Conservation (phyloP, 2,797 vertebrate species). For the Liparis tanakae region DNA sequence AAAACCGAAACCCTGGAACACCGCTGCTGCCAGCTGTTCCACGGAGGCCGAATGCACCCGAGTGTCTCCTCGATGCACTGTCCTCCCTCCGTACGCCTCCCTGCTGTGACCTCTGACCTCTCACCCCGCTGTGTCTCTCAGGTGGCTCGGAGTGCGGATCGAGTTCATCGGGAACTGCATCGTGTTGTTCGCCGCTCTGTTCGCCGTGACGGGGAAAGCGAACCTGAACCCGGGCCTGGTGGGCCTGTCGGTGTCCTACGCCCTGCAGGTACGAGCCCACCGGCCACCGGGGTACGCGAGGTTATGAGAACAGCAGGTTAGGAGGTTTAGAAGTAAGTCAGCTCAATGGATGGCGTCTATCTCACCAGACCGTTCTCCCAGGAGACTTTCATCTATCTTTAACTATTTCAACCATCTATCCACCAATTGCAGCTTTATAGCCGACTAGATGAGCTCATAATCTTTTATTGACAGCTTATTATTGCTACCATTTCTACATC, state of each 20-base stretch:
- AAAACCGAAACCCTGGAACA: conserved; percentile 49
- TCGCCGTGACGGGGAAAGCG: conserved; percentile 88
- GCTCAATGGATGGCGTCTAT: not conserved
- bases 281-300: accelerated
- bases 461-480: no score
- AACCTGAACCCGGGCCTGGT: conserved; percentile 89
- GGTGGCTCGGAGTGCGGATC: conserved; percentile 93
- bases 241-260: conserved; percentile 95
- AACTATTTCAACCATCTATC: not conserved
- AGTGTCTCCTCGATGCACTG: not conserved
- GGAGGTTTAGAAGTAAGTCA: not conserved
- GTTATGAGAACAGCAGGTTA: not conserved
- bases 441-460: no score
- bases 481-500: not conserved
- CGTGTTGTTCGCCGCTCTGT: conserved; percentile 93
- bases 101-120: not conserved
- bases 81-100: no score
- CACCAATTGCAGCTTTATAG: not conserved
- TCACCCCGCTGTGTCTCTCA: conserved; percentile 59
- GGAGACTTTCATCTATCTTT: not conserved
- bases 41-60: not conserved
- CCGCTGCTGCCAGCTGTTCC: conserved; percentile 31
- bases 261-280: conserved; percentile 86
- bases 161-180: conserved; percentile 96
- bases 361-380: not conserved